Base-by-base conservation (phyloP, 2,797 vertebrate species). In the Helostoma temminkii region DNA sequence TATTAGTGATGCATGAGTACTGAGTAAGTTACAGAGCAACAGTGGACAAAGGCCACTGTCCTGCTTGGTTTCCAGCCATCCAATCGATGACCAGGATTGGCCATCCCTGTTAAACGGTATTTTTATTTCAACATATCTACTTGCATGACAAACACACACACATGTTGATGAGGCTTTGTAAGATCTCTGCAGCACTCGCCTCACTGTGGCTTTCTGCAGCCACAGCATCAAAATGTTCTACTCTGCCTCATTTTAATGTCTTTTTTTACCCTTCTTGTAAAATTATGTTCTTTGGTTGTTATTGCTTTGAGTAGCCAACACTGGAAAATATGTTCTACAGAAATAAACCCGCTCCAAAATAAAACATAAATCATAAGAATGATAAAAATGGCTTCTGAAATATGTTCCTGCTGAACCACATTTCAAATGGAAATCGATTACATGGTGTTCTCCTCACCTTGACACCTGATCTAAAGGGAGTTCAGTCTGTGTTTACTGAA, bases 401-500 rank as follows among this genome's bases (percentile, higher is more conserved):
- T 37, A 54, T 28, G 21, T 61, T 43, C 36, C 26, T 25, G 5
- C 32, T 53, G 43, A 6, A 25, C 16, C 15, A 57, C 9, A 65
- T 57, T 71, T 71, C 2, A 57, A 41, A 60, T 37, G 19, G 3
- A 47, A 71, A 65, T 58, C 22, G 2, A 43, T 65, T 58, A 47
- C 22, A 52, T 15, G 15, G 43, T 50, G 16, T 28, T 68, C 32
- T 48, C 8, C 14, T 54, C 30, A 50, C 1, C 0, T 8, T 6
- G 18, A 47, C 37, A 46, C 22, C 34, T 56, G 43, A 53, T 64
- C 34, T 22, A 5, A 49, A 63, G 34, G 42, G 52, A 64, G 60
- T 71, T 54, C 50, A 64, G 77, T 49, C 43, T n/a, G 19, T 34
- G 64, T 71, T 72, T 56, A 66, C 34, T 34, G 58, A 52, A 16